These are phyloP conservation scores for Andrena chrysosceles DNA, from an alignment of 2,888 invertebrate genomes.

Conservation along the genomic window DNA sequence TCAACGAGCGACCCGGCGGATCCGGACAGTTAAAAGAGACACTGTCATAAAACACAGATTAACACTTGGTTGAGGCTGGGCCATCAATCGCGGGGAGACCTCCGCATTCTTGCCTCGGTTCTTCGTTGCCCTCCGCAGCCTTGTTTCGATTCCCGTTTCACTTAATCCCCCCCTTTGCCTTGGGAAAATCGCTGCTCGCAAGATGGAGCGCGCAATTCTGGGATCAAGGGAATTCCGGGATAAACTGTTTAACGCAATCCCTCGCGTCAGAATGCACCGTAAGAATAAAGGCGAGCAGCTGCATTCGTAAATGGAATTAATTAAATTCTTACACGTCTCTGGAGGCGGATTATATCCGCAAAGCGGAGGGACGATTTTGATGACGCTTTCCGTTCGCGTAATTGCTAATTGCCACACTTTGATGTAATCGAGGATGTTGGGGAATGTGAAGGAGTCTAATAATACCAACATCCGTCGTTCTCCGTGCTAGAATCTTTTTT, in stretches of 20 bases:
- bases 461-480: too few species aligned
- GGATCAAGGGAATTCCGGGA: too few species aligned
- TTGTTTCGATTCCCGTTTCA: constrained; percentile 15
- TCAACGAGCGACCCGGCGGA: constrained; percentile 31
- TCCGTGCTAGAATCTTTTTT: too few species aligned
- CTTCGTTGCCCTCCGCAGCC: neutral
- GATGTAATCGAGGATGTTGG: too few species aligned
- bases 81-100: constrained; percentile 11
- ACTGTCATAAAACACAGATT: constrained; percentile 49
- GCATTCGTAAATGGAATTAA: constrained; percentile 28
- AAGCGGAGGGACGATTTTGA: too few species aligned
- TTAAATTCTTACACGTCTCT: constrained; percentile 33
- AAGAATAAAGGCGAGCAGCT: constrained; percentile 8
- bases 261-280: neutral
- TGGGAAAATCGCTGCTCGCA: too few species aligned
- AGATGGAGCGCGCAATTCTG: too few species aligned
- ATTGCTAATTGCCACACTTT: too few species aligned
- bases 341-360: constrained; percentile 2
- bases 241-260: constrained; percentile 5
- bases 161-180: constrained; percentile 20
- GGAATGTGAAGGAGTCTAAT: too few species aligned
- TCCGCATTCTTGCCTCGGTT: neutral
- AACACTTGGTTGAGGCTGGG: constrained; percentile 19
- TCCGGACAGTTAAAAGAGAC: constrained; percentile 32
- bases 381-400: too few species aligned